phyloP scores from a whole-genome alignment of 2,797 vertebrate genomes.

The Echiichthys vipera region DNA sequence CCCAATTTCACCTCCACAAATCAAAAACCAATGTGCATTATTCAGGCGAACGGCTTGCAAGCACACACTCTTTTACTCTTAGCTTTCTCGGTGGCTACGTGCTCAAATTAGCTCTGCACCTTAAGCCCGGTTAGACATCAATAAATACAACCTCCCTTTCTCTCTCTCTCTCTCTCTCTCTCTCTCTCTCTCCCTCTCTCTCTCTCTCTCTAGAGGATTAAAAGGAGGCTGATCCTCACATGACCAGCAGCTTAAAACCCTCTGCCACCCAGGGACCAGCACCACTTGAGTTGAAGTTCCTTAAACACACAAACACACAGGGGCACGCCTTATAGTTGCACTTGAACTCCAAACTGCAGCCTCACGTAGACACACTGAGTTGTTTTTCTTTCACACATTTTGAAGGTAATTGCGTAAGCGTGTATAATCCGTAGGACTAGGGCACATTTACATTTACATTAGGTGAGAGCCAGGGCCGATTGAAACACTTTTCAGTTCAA shows the following conservation, averaged over 20 bases:
- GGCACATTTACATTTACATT: too few species aligned
- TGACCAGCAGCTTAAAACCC: slow-evolving; percentile 79
- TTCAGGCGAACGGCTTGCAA: neutral
- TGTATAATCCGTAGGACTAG: too few species aligned
- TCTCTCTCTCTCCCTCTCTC: slow-evolving; percentile 28
- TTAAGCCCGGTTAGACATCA: slow-evolving; percentile 38
- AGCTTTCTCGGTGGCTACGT: slow-evolving; percentile 10
- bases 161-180: slow-evolving; percentile 16
- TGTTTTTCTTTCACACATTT: too few species aligned
- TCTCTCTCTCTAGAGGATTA: slow-evolving; percentile 75
- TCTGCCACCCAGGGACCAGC: slow-evolving; percentile 67
- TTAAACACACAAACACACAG: too few species aligned
- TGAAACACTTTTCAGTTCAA: too few species aligned
- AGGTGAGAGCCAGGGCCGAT: too few species aligned
- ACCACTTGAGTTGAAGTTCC: slow-evolving; percentile 37
- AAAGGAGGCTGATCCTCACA: slow-evolving; percentile 81
- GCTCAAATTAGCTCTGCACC: slow-evolving; percentile 23
- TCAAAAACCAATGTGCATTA: neutral
- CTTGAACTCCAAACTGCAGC: too few species aligned
- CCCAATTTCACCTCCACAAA: neutral
- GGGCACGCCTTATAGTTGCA: too few species aligned
- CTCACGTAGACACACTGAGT: too few species aligned
- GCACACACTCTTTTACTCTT: neutral
- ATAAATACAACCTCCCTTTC: slow-evolving; percentile 23
- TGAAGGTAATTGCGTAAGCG: too few species aligned